Base-by-base conservation (phyloP, 1,140 invertebrate genomes). In the Muscidifurax raptorellus region DNA sequence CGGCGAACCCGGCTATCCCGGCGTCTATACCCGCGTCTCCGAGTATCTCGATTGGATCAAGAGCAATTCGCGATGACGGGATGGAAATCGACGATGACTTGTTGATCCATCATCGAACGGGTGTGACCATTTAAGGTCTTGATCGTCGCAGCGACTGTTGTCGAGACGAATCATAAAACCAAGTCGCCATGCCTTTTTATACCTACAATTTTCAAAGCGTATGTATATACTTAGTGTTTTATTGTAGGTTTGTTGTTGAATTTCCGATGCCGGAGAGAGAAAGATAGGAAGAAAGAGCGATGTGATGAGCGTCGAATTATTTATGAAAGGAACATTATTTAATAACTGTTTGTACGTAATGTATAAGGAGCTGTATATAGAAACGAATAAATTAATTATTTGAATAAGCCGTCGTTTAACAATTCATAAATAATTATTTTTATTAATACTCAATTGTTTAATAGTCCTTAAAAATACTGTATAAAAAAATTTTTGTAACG, bases 1-100 rank as follows among this genome's bases (percentile, higher is more conserved):
- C 88, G 97, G 97, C 0, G 97, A 97, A 89, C 96, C 97, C 0
- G 96, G 96, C 2, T 97, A 97, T 90, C 97, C 97, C 0, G 97
- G 96, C 2, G 96, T 97, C 22, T 96, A 96, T 87, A 97, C 95
- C 1, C 93, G 95, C 67, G 91, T 96, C n/a, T 95, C 94, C 2
- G 93, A 95, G 87, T 96, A 95, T 87, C 78, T 93, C 2, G 94
- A 95, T 79, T 96, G 95, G 95, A 95, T 95, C 66, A 92, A 94
- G 85, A 91, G 90, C 81, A 94, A 94, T 87, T 79, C 89, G 10
- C 64, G 84, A 79, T 83, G 83, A 18, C 75, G 40, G 25, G 22
- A 76, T 32, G 27, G 0, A 27, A 30, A 28, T 69, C 27, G 66
- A 69, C 25, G 15, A 69, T 69, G 27, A 10, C 1, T 69, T 69